Evolutionary conservation across 2,888 invertebrate species (phyloP), one percentile per base, ranked within the genome.

Genomic region (Rotaria socialis): DNA sequence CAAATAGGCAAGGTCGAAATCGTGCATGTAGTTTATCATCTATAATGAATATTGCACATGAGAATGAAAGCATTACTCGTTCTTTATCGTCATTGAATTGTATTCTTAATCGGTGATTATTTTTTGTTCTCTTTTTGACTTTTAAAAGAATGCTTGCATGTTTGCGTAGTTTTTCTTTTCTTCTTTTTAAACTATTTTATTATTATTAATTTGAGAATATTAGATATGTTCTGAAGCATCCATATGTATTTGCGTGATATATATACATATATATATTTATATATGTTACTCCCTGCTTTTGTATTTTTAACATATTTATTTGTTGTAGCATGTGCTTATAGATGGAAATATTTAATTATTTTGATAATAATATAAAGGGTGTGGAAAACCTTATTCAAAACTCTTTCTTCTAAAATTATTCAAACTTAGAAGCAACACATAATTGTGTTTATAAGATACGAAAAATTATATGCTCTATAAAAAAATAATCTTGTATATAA

Each of bases 221-320:
- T 67, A 35, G 27, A 67, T 4, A 67, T 35, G 35, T 67, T 19
- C 55, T 55, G 22, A 55, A 5, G 35, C 27, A 67, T 19, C 6
- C 27, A 67, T 67, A 35, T 67, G 35, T 67, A 35, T 67, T 67
- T 67, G 67, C 67, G 67, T 67, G 67, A 67, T 67, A 67, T 67
- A 67, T 67, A 27, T 27, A 1, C 35, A 67, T 41, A 67, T 35
- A 67, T 27, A 67, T 67, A 27, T 27, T 10, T 67, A 67, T 41
- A 67, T 35, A 67, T 27, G 52, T 67, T 67, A 67, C 19, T 67
- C 35, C 14, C 10, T 35, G 67, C 67, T 41, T 67, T 67, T 67
- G 67, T 67, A 67, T 67, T 67, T 67, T 67, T 11, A 67, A 67
- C 67, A 67, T 67, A 67, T 67, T 67, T 67, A 67, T 67, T 67